Evolutionary conservation across 2,113 vertebrate species (phyloP), one percentile per base, ranked within the genome.

Genomic region (Eira barbara): DNA sequence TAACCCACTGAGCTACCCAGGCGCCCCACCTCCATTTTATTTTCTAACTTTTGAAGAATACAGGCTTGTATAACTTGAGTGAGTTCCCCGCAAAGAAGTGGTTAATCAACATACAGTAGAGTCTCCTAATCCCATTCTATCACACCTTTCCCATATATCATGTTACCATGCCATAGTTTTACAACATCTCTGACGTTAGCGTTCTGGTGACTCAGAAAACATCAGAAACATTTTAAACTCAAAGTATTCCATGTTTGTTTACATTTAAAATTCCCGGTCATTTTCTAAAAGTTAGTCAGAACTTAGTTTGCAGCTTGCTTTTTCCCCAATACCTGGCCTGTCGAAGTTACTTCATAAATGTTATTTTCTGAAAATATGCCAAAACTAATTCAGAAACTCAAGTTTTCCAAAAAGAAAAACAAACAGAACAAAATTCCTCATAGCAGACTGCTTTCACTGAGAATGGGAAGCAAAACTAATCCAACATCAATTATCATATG

Each of bases 301-400:
- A 80, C 84, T 95, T 95, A 76, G 23, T 87, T 81, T 71, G 14
- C 36, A 78, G 29, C 12, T 80, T 69, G 42, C 34, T 9, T 83
- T 83, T 83, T 63, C 45, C 34, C n/a, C 59, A 36, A 20, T 47
- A 4, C 15, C 42, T 88, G 20, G 10, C 13, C 45, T 63, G 14
- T 9, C 82, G 11, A 86, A 88, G 31, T 81, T 89, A 76, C 18
- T 81, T 63, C 71, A 8, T 61, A 76, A 61, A 29, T 88, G 27
- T 52, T 90, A 55, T 63, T 91, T 85, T 96, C 89, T 97, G 42
- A 97, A 87, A 91, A 83, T 73, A 95, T 42, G 42, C 73, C 25
- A 67, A 78, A 89, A 92, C 76, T 59, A 71, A 92, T 82, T 61
- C 18, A 87, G 97, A 98, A 61, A 29, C 29, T 73, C 23, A 97